A percentile compares a stretch with the other conserved stretches of the same genome.
Conservation (phyloP, 2,888 invertebrate species). For the Chalcis sispes region DNA sequence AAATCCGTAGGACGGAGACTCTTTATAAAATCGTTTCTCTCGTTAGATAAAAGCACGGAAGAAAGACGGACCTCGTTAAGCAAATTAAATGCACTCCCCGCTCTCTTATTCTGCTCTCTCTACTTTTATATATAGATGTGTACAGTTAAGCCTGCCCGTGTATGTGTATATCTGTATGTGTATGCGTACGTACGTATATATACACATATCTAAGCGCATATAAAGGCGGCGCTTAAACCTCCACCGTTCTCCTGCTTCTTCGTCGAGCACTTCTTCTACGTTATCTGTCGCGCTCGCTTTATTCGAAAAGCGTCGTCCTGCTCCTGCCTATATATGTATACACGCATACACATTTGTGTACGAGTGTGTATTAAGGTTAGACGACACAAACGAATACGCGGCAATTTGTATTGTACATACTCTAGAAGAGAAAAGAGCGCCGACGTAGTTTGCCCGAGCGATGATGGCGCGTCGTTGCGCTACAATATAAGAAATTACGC, state of each 20-base stretch:
- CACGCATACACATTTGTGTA: background rate
- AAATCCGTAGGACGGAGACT: constrained; percentile 60
- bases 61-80: constrained; percentile 64
- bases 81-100: constrained; percentile 64
- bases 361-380: background rate
- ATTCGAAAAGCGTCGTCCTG: constrained; percentile 8
- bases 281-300: constrained; percentile 47
- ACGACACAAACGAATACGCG: constrained; percentile 43
- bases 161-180: no score
- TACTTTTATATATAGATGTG: background rate
- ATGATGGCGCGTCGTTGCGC: constrained; percentile 22
- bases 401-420: constrained; percentile 36
- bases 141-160: no score
- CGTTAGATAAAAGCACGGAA: constrained; percentile 63
- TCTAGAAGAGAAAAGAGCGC: background rate
- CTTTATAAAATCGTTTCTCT: constrained; percentile 61
- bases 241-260: background rate
- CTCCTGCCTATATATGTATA: no score
- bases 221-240: constrained; percentile 32
- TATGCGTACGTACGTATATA: no score
- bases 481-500: constrained; percentile 30
- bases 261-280: constrained; percentile 42
- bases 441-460: background rate
- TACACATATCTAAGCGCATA: no score
- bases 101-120: constrained; percentile 19